Base-by-base conservation (phyloP, 2,113 vertebrate genomes). In the Cyprinodon variegatus region DNA sequence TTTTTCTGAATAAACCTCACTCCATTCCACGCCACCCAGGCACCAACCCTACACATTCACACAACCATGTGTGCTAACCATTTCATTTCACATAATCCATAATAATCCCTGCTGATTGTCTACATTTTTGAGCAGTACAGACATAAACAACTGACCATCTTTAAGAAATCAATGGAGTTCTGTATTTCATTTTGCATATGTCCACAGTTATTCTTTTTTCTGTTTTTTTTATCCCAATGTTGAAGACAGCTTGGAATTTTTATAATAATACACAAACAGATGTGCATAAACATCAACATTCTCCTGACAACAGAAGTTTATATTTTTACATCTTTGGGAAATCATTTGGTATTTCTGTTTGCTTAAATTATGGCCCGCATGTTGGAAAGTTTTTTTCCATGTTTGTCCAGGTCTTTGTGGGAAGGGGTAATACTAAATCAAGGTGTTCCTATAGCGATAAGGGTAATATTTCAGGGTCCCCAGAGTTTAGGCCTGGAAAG, bases 391-490 rank as follows among this genome's bases (percentile, higher is more conserved):
- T 57, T n/a, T 50, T 57, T 53, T 68, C 82, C 74, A 65, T 84
- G 69, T 88, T 89, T 87, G 67, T 79, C 72, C 69, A 80, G 68
- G 77, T 83, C 75, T 90, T 88, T 88, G 72, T 83, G 53, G 81
- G 50, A 65, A 78, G 82, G 89, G 85, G 72, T 78, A 74, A 68
- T 81, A 74, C 78, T 76, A 76, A 90, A 91, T 89, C 89, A 88
- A 91, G 79, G 81, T 91, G 88, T 92, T 93, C 91, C 88, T 81
- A 83, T 92, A 84, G 84, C 75, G 91, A 93, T 92, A 88, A 90
- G 85, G 85, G 73, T 85, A 90, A 91, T 85, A 80, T 89, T 89
- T 86, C 87, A 80, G 77, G 86, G 81, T 88, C 85, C 74, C 70
- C 14, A 68, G 75, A 90, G 75, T 86, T 79, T 87, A 87, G 86